A percentile compares a stretch with the other conserved stretches of the same genome.
Evolutionary conservation across 1,140 invertebrate genomes (phyloP).

Genomic region (Trinorchestia longiramus): DNA sequence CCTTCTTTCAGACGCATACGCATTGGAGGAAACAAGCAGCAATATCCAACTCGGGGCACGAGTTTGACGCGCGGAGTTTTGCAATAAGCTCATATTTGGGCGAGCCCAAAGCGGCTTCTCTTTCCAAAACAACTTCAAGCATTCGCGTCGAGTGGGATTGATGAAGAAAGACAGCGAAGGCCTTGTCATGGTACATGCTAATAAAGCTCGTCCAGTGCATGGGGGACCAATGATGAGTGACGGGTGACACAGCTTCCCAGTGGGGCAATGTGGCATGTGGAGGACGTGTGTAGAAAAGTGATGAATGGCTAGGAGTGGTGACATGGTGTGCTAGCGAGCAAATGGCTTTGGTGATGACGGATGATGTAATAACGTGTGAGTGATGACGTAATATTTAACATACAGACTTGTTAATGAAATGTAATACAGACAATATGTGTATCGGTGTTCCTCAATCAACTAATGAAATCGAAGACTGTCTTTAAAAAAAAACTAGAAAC

Average conservation of each 20-base stretch:
- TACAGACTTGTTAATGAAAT: not conserved
- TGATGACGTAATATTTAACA: not conserved
- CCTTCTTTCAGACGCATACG: not conserved
- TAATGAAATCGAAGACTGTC: not conserved
- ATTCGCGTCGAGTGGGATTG: constrained; percentile 27
- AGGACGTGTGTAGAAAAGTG: not conserved
- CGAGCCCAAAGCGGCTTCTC: not conserved
- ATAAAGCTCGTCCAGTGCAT: not conserved
- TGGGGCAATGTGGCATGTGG: not conserved
- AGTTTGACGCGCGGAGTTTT: constrained; percentile 25
- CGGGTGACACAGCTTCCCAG: not conserved
- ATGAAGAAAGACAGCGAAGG: not conserved
- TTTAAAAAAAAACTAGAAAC: no score
- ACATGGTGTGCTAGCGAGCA: not conserved
- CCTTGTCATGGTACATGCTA: not conserved
- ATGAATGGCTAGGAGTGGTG: not conserved
- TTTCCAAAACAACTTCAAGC: not conserved
- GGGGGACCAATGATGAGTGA: no score
- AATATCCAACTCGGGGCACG: constrained; percentile 15
- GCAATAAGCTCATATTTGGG: constrained; percentile 45
- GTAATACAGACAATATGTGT: not conserved
- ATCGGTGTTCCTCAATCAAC: not conserved
- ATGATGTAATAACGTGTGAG: not conserved
- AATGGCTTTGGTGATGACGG: not conserved
- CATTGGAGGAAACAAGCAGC: constrained; percentile 15